Base-by-base conservation (phyloP, 2,797 vertebrate species). In the Acanthurus leucopareius region DNA sequence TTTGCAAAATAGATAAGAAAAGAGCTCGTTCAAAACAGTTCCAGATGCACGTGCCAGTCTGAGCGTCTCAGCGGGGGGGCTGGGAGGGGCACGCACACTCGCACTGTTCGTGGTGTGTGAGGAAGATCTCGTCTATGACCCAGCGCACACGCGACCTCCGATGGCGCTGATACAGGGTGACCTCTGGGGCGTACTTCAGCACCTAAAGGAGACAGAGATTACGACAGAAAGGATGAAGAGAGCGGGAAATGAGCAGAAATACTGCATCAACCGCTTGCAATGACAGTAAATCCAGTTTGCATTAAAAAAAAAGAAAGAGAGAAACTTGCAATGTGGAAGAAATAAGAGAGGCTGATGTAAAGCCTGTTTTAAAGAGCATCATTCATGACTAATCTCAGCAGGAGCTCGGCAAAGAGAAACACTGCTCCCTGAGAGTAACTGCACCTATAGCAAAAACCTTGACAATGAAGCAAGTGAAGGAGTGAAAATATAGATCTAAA, bases 61-160 rank as follows among this genome's bases (percentile, higher is more conserved):
- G 52, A 22, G 75, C 3, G 45, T 73, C 86, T 97, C 97, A 99
- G 95, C 97, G 97, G 0, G 98, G 98, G 48, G 97, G 96, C 81
- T 96, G 95, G 71, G 95, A 96, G 74, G 95, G 96, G 95, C 98
- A 99, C 79, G 92, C 86, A 65, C 98, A 99, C 88, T 99, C 97
- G 11, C 98, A 99, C 28, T 89, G 95, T 84, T 99, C 98, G 2
- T 99, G 97, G 87, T 99, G 98, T 14, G 97, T 96, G 90, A 99
- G 91, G 65, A 97, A 97, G 91, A 99, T 97, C 88, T 99, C 97
- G 10, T 96, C 93, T 28, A 99, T 93, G 66, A 93, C 89, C 97
- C 98, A 98, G 47, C 92, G 97, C 8, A 95, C 89, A 82, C 70
- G 95, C 25, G 87, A 88, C 85, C 85, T 95, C 91, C 89, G 80